phyloP scores from a whole-genome alignment of 2,888 invertebrate species.

The Proisotoma minuta region DNA sequence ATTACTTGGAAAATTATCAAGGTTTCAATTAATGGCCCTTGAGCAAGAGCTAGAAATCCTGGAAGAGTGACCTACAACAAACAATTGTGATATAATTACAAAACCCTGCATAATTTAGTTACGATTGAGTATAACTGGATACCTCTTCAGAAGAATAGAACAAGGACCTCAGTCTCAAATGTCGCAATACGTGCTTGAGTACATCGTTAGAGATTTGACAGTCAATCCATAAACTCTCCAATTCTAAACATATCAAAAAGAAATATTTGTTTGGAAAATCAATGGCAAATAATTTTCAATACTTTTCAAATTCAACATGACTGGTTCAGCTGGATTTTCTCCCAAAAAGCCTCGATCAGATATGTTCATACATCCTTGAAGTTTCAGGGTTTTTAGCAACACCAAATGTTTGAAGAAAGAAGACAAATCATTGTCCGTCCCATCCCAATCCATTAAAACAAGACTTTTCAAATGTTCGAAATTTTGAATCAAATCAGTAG shows the following conservation, averaged over 20 bases:
- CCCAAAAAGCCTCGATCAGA: slow-evolving; percentile 5
- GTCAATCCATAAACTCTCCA: slow-evolving; percentile 1
- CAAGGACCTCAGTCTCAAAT: not conserved
- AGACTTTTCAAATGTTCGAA: not conserved
- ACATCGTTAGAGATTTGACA: not conserved
- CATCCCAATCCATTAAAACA: not conserved
- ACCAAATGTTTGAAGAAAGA: not conserved
- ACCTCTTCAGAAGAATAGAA: slow-evolving; percentile 6
- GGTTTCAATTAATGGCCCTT: not conserved
- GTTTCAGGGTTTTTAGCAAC: not conserved
- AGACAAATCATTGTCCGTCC: not conserved
- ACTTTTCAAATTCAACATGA: not conserved
- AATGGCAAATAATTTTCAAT: not conserved
- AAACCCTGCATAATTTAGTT: no score
- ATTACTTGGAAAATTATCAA: not conserved
- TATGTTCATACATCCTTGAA: not conserved
- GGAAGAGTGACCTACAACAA: not conserved
- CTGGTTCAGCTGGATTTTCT: not conserved
- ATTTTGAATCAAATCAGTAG: not conserved
- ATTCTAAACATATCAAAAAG: not conserved
- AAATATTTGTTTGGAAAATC: not conserved
- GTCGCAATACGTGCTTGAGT: not conserved
- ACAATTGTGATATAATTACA: not conserved
- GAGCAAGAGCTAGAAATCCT: slow-evolving; percentile 1
- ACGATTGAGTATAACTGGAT: no score